Evolutionary conservation across 2,797 vertebrate genomes (phyloP).

Genomic region (Propithecus deckenii): DNA sequence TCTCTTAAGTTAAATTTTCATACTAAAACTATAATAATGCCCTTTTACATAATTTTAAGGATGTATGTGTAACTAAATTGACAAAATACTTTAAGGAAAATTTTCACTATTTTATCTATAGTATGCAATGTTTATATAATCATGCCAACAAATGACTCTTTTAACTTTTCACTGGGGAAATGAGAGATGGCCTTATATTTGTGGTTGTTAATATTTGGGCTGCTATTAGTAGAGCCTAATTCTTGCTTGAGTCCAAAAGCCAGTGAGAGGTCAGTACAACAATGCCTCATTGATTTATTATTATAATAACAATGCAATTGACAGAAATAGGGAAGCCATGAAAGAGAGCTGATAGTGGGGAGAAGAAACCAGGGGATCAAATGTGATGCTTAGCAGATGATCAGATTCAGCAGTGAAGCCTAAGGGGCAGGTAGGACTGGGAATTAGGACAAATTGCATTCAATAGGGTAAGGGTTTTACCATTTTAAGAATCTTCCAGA

Average conservation of each 20-base stretch:
- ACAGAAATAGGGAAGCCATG: not conserved
- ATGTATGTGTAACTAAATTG: not conserved
- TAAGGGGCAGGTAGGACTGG: not conserved
- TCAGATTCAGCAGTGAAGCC: not conserved
- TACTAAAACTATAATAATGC: not conserved
- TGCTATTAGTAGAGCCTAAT: not conserved
- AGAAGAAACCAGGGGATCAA: not conserved
- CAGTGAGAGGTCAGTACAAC: not conserved
- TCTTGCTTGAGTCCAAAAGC: not conserved
- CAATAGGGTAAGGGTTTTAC: not conserved
- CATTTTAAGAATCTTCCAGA: not conserved
- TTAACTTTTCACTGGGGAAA: not conserved
- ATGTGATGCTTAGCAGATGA: not conserved
- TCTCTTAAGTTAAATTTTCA: not conserved
- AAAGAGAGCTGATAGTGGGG: not conserved
- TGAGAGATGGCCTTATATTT: not conserved
- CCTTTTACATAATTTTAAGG: not conserved
- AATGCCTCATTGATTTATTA: not conserved
- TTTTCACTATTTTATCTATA: not conserved
- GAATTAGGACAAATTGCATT: not conserved
- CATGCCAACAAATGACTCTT: not conserved
- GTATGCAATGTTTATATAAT: not conserved
- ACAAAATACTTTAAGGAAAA: not conserved
- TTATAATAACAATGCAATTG: not conserved
- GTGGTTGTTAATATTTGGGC: not conserved